Evolutionary conservation across 2,113 vertebrate genomes (phyloP).

Genomic region (Triplophysa siluroides): DNA sequence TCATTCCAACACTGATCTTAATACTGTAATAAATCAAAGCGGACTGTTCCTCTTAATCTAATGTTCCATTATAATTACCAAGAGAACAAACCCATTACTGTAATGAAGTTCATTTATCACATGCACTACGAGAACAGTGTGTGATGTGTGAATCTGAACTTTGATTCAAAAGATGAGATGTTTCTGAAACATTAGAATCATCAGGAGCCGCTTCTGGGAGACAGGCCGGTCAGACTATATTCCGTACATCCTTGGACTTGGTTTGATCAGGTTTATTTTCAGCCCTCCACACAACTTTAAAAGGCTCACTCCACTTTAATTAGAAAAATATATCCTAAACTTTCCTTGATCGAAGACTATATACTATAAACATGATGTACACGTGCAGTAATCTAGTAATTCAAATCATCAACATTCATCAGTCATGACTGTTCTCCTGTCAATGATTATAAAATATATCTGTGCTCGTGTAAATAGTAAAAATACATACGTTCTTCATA

Average conservation of each 20-base stretch:
- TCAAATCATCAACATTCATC: not conserved
- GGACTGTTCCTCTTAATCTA: too few relatives aligned
- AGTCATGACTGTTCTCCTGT: not conserved
- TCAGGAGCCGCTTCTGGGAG: not conserved
- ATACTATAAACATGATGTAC: not conserved
- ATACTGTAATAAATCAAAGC: not conserved
- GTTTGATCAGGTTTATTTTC: not conserved
- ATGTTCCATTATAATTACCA: too few relatives aligned
- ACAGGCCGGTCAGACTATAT: not conserved
- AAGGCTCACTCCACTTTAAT: not conserved
- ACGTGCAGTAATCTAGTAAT: not conserved
- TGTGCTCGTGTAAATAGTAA: not conserved
- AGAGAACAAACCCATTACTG: too few relatives aligned
- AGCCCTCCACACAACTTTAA: conserved; percentile 1
- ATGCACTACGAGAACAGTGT: too few relatives aligned
- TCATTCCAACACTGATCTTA: not conserved
- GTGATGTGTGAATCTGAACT: too few relatives aligned
- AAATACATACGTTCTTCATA: not conserved
- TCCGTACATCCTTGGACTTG: conserved; percentile 2
- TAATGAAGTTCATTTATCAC: too few relatives aligned
- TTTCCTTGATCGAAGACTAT: too few relatives aligned
- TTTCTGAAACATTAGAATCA: too few relatives aligned
- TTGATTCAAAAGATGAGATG: too few relatives aligned
- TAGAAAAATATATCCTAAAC: too few relatives aligned
- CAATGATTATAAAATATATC: not conserved